Percentiles rank a stretch among this genome's conserved stretches.
phyloP scores from a whole-genome alignment of 37 sponge, comb jelly and placozoan genomes.

The Crambe crambe region DNA sequence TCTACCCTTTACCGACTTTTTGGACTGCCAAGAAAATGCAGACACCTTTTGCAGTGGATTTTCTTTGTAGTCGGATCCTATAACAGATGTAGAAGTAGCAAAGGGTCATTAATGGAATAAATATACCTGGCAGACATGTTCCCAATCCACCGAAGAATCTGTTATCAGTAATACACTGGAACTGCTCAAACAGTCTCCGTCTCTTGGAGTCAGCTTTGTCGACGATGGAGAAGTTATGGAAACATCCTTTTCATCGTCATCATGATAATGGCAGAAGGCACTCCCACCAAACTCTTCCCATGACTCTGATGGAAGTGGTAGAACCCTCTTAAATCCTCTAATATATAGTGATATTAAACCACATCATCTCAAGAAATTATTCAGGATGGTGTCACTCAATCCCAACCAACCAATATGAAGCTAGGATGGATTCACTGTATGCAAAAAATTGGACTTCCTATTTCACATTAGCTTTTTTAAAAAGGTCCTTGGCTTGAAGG shows the following conservation, averaged over 20 bases:
- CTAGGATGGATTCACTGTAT: too few species aligned
- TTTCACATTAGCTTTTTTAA: too few species aligned
- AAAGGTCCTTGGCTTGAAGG: too few species aligned
- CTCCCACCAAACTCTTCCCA: conserved; percentile 51
- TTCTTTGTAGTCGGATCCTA: background rate
- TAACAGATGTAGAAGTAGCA: background rate
- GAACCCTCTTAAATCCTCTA: conserved; percentile 38
- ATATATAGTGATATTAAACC: background rate
- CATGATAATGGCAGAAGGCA: conserved; percentile 63
- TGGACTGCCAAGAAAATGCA: background rate
- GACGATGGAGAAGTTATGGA: background rate
- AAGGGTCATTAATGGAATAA: background rate
- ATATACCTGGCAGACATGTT: background rate
- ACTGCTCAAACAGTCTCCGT: conserved; percentile 38
- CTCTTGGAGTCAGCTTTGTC: background rate
- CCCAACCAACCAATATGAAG: background rate
- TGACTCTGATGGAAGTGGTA: conserved; percentile 69
- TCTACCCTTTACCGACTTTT: background rate
- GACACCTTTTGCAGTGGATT: conserved; percentile 14
- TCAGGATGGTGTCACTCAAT: background rate
- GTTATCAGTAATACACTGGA: background rate
- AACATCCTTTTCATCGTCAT: background rate
- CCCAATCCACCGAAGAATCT: background rate
- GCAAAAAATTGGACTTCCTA: too few species aligned
- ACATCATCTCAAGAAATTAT: background rate